Percentiles rank a stretch among this genome's conserved stretches.
Evolutionary conservation across 2,888 invertebrate genomes (phyloP).

Genomic region (Pristionchus mayeri): DNA sequence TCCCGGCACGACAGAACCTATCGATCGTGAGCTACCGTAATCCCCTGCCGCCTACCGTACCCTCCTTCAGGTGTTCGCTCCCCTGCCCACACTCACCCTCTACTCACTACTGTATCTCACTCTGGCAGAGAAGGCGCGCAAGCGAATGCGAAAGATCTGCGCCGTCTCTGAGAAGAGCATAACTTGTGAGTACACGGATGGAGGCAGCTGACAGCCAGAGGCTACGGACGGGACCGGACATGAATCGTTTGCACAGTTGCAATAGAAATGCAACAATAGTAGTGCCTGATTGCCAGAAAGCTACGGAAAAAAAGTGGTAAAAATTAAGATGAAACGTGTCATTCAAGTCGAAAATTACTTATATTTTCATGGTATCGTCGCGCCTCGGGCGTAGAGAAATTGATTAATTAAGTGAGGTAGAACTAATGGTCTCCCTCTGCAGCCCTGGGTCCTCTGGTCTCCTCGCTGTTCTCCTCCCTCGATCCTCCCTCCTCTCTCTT

Average conservation of each 20-base stretch:
- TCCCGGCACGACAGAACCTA: conserved; percentile 41
- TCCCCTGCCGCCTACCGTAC: background rate
- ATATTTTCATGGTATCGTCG: too few species aligned
- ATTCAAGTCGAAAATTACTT: too few species aligned
- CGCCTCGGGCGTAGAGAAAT: too few species aligned
- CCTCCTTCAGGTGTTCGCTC: conserved; percentile 41
- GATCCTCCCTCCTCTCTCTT: conserved; percentile 37
- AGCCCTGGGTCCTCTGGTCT: conserved; percentile 27
- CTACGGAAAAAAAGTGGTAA: too few species aligned
- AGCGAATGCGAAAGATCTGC: conserved; percentile 31
- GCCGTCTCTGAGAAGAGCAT: conserved; percentile 17
- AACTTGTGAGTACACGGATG: background rate
- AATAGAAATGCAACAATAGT: too few species aligned
- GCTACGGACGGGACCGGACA: too few species aligned
- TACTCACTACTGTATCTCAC: conserved; percentile 44
- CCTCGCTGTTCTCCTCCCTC: conserved; percentile 25
- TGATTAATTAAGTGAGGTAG: too few species aligned
- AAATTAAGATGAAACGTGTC: too few species aligned
- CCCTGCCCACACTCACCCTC: conserved; percentile 29
- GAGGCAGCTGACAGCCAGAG: too few species aligned
- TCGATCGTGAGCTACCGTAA: conserved; percentile 21
- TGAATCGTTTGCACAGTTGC: too few species aligned
- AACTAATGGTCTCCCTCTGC: too few species aligned
- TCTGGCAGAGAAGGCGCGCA: conserved; percentile 24
- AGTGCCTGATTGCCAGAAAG: too few species aligned